These are phyloP conservation scores for Melinaea menophilus DNA, from an alignment of 2,888 invertebrate genomes.

Conservation along the genomic window DNA sequence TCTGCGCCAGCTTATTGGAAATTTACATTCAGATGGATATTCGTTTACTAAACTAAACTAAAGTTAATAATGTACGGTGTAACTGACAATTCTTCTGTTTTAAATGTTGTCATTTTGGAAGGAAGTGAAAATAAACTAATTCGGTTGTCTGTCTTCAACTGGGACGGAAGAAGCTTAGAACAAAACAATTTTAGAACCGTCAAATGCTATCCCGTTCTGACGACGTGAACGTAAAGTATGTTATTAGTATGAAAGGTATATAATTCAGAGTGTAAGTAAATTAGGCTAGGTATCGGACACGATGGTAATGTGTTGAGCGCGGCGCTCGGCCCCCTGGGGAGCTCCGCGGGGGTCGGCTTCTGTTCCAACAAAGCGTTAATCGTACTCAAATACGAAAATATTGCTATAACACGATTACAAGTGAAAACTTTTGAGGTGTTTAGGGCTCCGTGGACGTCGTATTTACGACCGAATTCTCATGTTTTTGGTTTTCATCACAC, in stretches of 20 bases:
- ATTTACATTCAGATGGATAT: neutral
- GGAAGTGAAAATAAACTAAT: slow-evolving; percentile 2
- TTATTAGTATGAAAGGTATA: neutral
- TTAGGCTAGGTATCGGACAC: slow-evolving; percentile 4
- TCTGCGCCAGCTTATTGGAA: neutral
- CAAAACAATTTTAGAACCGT: neutral
- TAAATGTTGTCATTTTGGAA: neutral
- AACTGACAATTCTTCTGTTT: neutral
- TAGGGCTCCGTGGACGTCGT: slow-evolving; percentile 11
- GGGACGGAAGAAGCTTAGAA: slow-evolving; percentile 1
- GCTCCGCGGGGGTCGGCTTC: slow-evolving; percentile 65
- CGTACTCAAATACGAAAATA: slow-evolving; percentile 59
- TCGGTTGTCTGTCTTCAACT: neutral
- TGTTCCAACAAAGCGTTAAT: slow-evolving; percentile 52
- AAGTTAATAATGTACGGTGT: no score
- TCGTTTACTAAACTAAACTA: no score
- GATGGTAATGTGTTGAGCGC: slow-evolving; percentile 22
- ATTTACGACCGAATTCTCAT: neutral
- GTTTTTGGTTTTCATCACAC: no score
- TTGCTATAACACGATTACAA: slow-evolving; percentile 51
- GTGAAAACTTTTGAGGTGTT: slow-evolving; percentile 33
- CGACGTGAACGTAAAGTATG: no score
- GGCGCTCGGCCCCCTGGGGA: slow-evolving; percentile 49
- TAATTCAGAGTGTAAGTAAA: slow-evolving; percentile 1
- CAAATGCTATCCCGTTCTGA: no score